A percentile compares a stretch with the other conserved stretches of the same genome.
Conservation (phyloP, 2,113 vertebrate species). For the human region DNA sequence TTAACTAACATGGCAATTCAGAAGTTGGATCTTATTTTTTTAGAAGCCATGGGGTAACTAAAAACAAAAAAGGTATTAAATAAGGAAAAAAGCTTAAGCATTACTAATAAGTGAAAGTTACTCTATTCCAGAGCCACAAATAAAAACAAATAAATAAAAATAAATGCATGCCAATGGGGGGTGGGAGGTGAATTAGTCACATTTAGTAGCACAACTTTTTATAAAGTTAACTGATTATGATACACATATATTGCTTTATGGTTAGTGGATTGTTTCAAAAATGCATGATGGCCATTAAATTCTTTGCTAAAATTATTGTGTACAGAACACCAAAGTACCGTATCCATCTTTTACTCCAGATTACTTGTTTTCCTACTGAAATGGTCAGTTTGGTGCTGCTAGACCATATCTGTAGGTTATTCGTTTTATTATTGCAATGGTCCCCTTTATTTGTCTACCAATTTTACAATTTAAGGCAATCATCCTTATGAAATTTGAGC, state of each 20-base stretch:
- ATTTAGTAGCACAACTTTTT: background rate
- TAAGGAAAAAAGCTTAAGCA: background rate
- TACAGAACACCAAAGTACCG: background rate
- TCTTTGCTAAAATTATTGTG: background rate
- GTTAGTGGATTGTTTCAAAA: slow-evolving; percentile 11
- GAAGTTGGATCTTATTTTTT: background rate
- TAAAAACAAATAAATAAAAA: background rate
- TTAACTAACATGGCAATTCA: slow-evolving; percentile 18
- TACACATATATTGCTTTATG: background rate
- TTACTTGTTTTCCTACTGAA: background rate
- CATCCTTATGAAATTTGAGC: background rate
- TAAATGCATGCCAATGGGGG: background rate
- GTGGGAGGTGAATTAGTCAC: background rate
- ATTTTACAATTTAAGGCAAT: background rate
- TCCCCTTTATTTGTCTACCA: background rate
- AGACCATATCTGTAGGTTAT: background rate
- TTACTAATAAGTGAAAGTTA: background rate
- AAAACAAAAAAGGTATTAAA: background rate
- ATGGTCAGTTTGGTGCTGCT: background rate
- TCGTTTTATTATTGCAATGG: background rate
- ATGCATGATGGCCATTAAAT: background rate
- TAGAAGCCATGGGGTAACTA: background rate
- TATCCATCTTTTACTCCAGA: background rate
- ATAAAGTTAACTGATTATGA: slow-evolving; percentile 26
- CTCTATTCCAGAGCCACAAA: background rate